These are phyloP conservation scores for Mellivora capensis DNA, from an alignment of 2,113 vertebrate genomes.

Conservation along the genomic window DNA sequence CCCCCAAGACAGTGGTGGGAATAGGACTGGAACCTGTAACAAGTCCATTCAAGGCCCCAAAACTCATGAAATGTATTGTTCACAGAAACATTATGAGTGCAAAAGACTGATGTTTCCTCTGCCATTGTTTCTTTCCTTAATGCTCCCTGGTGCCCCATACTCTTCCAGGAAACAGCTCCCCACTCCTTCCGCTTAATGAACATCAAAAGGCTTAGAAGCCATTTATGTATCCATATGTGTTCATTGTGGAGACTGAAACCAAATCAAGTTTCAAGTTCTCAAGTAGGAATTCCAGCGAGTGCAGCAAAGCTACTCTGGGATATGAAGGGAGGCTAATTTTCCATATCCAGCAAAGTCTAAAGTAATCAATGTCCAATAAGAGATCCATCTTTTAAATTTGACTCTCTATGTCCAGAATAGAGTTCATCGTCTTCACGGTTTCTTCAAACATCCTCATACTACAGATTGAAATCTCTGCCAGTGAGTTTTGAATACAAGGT, in stretches of 20 bases:
- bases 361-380: neutral
- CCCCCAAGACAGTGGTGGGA: neutral
- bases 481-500: neutral
- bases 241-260: constrained; percentile 20
- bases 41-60: neutral
- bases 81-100: constrained; percentile 36
- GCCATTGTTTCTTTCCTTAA: constrained; percentile 72
- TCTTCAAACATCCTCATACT: neutral
- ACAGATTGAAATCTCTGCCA: neutral
- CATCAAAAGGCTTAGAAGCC: constrained; percentile 68
- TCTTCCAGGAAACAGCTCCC: constrained; percentile 70
- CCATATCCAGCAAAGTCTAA: neutral
- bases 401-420: neutral
- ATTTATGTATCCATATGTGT: constrained; percentile 27
- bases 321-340: neutral
- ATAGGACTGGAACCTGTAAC: constrained; percentile 24
- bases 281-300: constrained; percentile 1
- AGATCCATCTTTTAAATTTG: constrained; percentile 9
- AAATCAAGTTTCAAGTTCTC: constrained; percentile 27
- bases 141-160: constrained; percentile 64
- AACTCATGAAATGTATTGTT: constrained; percentile 57
- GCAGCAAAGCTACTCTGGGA: neutral
- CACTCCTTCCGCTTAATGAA: constrained; percentile 66
- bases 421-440: neutral
- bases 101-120: constrained; percentile 64